These are phyloP conservation scores for Anoplius nigerrimus DNA, from an alignment of 2,888 invertebrate genomes.

Conservation along the genomic window DNA sequence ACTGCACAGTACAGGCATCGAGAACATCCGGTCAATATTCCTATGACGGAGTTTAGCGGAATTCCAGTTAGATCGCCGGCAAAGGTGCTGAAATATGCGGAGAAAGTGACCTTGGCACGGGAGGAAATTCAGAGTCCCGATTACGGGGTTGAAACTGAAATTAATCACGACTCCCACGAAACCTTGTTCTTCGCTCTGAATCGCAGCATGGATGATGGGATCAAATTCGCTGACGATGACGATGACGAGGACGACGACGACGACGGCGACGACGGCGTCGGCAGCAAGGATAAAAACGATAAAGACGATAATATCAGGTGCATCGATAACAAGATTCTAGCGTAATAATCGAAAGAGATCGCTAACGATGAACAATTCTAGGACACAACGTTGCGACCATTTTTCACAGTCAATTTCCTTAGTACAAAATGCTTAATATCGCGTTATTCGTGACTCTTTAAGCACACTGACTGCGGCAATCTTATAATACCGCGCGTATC, in stretches of 20 bases:
- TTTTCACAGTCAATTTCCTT: background rate
- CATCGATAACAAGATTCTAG: background rate
- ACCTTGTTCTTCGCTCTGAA: no score
- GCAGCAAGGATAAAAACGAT: no score
- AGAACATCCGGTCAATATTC: constrained; percentile 43
- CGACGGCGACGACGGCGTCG: background rate
- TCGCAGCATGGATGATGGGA: constrained; percentile 43
- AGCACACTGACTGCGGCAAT: no score
- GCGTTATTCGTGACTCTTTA: background rate
- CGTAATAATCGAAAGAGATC: background rate
- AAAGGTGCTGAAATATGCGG: constrained; percentile 56
- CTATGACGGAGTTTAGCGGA: constrained; percentile 64
- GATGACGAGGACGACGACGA: constrained; percentile 35
- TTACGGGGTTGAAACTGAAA: constrained; percentile 63
- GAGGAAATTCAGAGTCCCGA: constrained; percentile 63
- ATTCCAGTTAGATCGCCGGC: constrained; percentile 58
- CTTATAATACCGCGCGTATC: no score
- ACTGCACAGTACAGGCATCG: constrained; percentile 19
- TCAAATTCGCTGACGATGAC: constrained; percentile 71
- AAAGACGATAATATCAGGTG: no score
- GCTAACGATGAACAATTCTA: no score
- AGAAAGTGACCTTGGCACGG: constrained; percentile 42
- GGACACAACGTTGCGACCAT: background rate
- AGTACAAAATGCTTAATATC: constrained; percentile 2
- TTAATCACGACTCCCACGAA: constrained; percentile 59